Percentiles rank a stretch among this genome's conserved stretches.
Conservation (phyloP, 2,888 invertebrate genomes). For the Acleris cristana region DNA sequence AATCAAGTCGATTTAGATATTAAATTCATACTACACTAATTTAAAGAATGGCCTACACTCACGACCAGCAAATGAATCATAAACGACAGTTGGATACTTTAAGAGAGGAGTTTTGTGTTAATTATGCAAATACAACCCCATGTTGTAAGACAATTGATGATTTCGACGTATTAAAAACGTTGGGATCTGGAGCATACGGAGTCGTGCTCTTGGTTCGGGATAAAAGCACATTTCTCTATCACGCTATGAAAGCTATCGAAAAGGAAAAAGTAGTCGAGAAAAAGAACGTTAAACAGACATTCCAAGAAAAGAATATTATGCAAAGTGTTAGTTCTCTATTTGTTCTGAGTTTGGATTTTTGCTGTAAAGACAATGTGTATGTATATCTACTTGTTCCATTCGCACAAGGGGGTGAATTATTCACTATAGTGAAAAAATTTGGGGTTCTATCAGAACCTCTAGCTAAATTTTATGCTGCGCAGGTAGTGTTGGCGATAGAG, state of each 20-base stretch:
- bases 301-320: slow-evolving; percentile 93
- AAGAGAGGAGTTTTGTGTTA: slow-evolving; percentile 60
- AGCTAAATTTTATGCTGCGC: slow-evolving; percentile 93
- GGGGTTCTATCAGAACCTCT: slow-evolving; percentile 87
- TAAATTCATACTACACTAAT: too few species aligned
- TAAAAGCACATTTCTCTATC: slow-evolving; percentile 83
- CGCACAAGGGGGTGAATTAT: slow-evolving; percentile 93
- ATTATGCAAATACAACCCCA: slow-evolving; percentile 42
- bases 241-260: slow-evolving; percentile 94
- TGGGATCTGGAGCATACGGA: slow-evolving; percentile 95
- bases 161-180: slow-evolving; percentile 88
- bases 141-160: slow-evolving; percentile 74
- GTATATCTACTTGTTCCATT: slow-evolving; percentile 92
- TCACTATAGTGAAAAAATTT: slow-evolving; percentile 85
- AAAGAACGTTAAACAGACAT: slow-evolving; percentile 92
- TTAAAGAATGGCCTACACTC: slow-evolving; percentile 42
- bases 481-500: slow-evolving; percentile 94
- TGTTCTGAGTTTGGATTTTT: slow-evolving; percentile 89
- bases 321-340: slow-evolving; percentile 93
- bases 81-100: slow-evolving; percentile 59
- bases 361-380: slow-evolving; percentile 92
- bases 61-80: slow-evolving; percentile 55
- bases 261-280: slow-evolving; percentile 92
- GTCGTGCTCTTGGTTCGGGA: slow-evolving; percentile 89
- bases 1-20: too few species aligned